Conservation (phyloP, 2,113 vertebrate genomes). For the Hypomesus transpacificus region DNA sequence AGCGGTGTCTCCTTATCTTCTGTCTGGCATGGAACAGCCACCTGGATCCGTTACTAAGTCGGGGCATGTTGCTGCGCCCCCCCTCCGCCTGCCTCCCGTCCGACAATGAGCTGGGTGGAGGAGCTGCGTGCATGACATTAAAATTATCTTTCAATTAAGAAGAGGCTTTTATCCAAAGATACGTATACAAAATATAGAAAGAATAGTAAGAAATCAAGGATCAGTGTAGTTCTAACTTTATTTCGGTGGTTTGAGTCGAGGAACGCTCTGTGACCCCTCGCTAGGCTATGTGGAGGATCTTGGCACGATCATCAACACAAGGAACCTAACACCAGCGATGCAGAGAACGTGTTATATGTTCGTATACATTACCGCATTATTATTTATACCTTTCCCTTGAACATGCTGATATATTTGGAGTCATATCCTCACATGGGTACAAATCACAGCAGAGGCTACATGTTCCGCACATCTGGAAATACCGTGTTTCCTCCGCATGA, state of each 20-base stretch:
- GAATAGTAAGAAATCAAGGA: no score
- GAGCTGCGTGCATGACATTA: background rate
- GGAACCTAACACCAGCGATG: background rate
- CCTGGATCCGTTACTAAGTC: conserved; percentile 38
- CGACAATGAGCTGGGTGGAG: conserved; percentile 5
- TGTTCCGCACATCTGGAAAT: conserved; percentile 22
- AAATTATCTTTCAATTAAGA: no score
- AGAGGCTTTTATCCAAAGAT: no score
- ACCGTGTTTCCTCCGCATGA: conserved; percentile 10
- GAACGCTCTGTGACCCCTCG: background rate
- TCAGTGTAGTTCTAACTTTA: background rate
- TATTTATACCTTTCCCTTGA: conserved; percentile 12
- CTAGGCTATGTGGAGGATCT: no score
- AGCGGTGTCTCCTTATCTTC: conserved; percentile 26
- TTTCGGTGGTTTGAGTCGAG: background rate
- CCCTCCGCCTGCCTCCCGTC: conserved; percentile 31
- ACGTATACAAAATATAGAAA: no score
- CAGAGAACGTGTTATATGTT: conserved; percentile 18
- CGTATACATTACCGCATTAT: conserved; percentile 1
- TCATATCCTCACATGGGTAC: conserved; percentile 6
- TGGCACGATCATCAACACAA: no score
- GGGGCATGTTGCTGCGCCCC: conserved; percentile 36
- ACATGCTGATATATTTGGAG: conserved; percentile 14
- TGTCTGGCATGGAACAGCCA: conserved; percentile 33
- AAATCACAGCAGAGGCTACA: conserved; percentile 14